A percentile compares a stretch with the other conserved stretches of the same genome.
Evolutionary conservation across 2,888 invertebrate species (phyloP).

Genomic region (Drosophila kuntzei): DNA sequence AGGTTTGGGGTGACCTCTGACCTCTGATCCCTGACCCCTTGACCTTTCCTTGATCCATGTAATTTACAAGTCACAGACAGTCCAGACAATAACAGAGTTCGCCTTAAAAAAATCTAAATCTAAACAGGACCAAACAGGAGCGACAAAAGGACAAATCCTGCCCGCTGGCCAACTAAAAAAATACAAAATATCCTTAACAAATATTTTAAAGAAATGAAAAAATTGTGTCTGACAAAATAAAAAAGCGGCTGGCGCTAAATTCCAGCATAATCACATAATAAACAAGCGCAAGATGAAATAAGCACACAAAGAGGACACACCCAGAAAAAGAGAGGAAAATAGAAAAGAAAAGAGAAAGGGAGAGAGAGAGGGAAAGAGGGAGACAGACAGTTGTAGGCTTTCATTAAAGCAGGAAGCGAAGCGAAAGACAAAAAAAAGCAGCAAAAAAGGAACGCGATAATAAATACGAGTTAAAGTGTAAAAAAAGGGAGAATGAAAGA

Average conservation of each 20-base stretch:
- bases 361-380: background rate
- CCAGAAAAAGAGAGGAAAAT: conserved; percentile 10
- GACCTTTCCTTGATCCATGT: conserved; percentile 1
- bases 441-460: conserved; percentile 64
- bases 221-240: conserved; percentile 14
- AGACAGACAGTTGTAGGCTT: conserved; percentile 52
- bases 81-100: conserved; percentile 34
- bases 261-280: conserved; percentile 80
- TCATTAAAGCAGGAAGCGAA: conserved; percentile 60
- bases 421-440: conserved; percentile 27
- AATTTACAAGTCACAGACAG: conserved; percentile 32
- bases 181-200: no score
- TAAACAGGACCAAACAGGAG: conserved; percentile 43
- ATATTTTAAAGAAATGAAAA: no score
- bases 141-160: conserved; percentile 66
- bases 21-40: background rate
- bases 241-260: conserved; percentile 47
- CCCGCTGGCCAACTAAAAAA: conserved; percentile 58
- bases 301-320: conserved; percentile 24
- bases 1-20: conserved; percentile 21
- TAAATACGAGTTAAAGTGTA: conserved; percentile 76
- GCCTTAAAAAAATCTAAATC: conserved; percentile 65
- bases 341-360: conserved; percentile 3
- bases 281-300: conserved; percentile 52
- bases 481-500: conserved; percentile 44